Evolutionary conservation across 23 tunicate species (phyloP), one percentile per base, ranked within the genome.

Genomic region (Halocynthia roretzi): DNA sequence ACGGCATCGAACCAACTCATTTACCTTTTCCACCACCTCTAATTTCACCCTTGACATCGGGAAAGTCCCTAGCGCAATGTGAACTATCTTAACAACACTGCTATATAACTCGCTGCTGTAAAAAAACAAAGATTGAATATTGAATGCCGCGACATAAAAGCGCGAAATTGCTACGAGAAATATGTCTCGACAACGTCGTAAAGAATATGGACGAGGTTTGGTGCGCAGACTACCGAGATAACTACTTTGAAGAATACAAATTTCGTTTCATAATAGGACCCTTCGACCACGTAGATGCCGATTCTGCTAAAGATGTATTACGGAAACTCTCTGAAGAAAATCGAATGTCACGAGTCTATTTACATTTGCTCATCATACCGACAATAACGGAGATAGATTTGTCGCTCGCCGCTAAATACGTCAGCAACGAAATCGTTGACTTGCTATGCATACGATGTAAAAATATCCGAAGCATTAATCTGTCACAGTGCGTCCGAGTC

Each of bases 281-380:
- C 9, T 81, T 81, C 60, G 53, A 81, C 68, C 22, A 52, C 23
- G 53, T 81, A 8, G 70, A 58, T 60, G 60, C 85, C 19, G 61
- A 14, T 15, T 71, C 44, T 5, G 23, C 72, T 10, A 56, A 71
- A 0, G 50, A 71, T 17, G 62, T 81, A 18, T 50, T 72, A 21
- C n/a, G 74, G 50, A 53, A 53, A 8, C 50, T 81, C 6, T 14
- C 19, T 5, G 14, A 50, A 8, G 7, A 10, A 48, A 71, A 60
- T 8, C 55, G 11, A 71, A 51, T 81, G n/a, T 51, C 64, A 71
- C 71, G 72, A 4, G 48, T 62, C 15, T 61, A 81, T 71, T 71
- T 81, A n/a, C 77, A 81, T 71, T 61, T 81, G 19, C 85, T 81
- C 17, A 81, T 81, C 53, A 55, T 71, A 14, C 85, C 85, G 20